Conservation (phyloP, 1,140 invertebrate genomes). For the Elysia chlorotica region DNA sequence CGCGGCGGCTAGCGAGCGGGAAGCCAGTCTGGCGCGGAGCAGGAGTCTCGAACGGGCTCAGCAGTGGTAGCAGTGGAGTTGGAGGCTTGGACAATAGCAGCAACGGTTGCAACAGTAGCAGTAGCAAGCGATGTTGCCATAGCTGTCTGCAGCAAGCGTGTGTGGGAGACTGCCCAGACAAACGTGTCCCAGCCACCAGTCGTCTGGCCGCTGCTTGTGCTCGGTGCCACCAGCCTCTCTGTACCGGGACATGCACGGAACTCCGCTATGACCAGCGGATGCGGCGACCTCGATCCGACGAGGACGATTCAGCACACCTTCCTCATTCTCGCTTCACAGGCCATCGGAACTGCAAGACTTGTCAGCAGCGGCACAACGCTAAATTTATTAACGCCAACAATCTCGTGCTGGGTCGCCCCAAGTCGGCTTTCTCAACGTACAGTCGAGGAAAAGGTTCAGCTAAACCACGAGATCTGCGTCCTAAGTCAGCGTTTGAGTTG, state of each 20-base stretch:
- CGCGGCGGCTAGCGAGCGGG: not conserved
- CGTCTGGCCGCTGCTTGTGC: too few species aligned
- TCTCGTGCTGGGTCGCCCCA: constrained; percentile 43
- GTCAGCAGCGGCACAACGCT: constrained; percentile 41
- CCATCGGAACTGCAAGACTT: constrained; percentile 42
- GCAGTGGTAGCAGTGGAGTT: too few species aligned
- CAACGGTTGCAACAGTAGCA: constrained; percentile 30
- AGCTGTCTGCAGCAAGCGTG: constrained; percentile 51
- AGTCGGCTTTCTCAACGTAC: constrained; percentile 43
- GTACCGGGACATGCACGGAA: constrained; percentile 43
- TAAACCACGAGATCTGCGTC: constrained; percentile 39
- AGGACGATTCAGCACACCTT: constrained; percentile 29
- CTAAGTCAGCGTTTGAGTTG: constrained; percentile 27
- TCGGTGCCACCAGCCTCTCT: constrained; percentile 41
- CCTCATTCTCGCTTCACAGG: constrained; percentile 22
- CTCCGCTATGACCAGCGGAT: constrained; percentile 47
- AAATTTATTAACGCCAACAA: constrained; percentile 53
- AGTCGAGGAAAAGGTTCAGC: constrained; percentile 37
- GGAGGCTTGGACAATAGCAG: not conserved
- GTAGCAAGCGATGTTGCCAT: constrained; percentile 43
- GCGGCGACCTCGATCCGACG: constrained; percentile 39
- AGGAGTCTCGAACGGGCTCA: not conserved
- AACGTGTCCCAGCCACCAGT: constrained; percentile 26
- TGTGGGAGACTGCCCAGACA: constrained; percentile 54
- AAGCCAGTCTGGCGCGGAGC: not conserved